Conservation (phyloP, 2,113 vertebrate species). For the Indicator maculatus region DNA sequence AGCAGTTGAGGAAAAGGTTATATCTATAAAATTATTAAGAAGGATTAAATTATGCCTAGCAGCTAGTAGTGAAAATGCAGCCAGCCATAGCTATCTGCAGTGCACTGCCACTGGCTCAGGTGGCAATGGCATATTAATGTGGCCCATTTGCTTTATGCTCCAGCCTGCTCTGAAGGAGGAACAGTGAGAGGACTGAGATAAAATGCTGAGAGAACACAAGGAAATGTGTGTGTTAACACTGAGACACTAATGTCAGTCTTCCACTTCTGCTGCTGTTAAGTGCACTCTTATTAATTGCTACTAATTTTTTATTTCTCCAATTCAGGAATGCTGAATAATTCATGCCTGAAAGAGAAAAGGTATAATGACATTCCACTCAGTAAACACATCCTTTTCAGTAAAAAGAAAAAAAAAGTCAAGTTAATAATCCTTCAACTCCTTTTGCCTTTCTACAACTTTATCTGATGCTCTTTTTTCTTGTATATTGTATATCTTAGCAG, state of each 20-base stretch:
- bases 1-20: conserved; percentile 52
- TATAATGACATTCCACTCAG: background rate
- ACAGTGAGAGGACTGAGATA: background rate
- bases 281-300: background rate
- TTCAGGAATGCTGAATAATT: background rate
- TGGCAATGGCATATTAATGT: conserved; percentile 45
- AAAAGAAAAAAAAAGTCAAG: background rate
- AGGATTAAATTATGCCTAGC: conserved; percentile 49
- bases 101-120: background rate
- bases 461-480: background rate
- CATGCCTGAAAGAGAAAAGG: background rate
- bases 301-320: conserved; percentile 3
- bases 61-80: conserved; percentile 35
- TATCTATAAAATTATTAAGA: conserved; percentile 65
- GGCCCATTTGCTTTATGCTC: conserved; percentile 31
- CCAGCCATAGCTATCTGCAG: conserved; percentile 13
- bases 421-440: background rate
- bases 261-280: background rate
- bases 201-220: conserved; percentile 11
- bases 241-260: conserved; percentile 13
- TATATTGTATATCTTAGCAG: background rate
- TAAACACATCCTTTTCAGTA: background rate
- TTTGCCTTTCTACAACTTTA: background rate
- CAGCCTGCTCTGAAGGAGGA: conserved; percentile 23
- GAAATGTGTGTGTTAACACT: background rate